phyloP scores from a whole-genome alignment of 2,113 vertebrate genomes.

The Crotalus tigris region DNA sequence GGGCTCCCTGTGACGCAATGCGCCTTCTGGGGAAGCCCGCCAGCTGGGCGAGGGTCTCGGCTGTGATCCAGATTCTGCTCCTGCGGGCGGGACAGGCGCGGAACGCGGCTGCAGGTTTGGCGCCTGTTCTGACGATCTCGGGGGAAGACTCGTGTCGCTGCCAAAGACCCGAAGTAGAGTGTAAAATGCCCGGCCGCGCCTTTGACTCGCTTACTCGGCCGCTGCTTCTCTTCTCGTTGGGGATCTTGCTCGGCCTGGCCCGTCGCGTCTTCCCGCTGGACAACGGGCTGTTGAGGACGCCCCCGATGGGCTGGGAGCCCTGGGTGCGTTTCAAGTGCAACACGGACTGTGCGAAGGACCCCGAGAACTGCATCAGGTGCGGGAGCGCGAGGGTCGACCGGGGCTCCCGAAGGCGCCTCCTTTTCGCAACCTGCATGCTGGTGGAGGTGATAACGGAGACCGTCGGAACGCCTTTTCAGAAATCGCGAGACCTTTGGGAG shows the following conservation, averaged over 20 bases:
- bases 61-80: not conserved
- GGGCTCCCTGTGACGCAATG: not conserved
- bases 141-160: not conserved
- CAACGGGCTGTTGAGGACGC: slow-evolving; percentile 34
- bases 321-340: slow-evolving; percentile 43
- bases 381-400: not conserved
- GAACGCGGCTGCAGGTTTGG: no score
- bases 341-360: slow-evolving; percentile 33
- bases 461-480: not conserved
- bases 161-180: not conserved
- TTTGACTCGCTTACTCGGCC: not conserved
- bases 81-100: not conserved
- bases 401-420: no score
- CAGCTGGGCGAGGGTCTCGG: not conserved
- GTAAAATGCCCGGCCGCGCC: not conserved
- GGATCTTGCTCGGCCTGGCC: slow-evolving; percentile 23
- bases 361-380: slow-evolving; percentile 40
- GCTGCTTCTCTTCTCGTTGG: slow-evolving; percentile 18
- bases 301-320: slow-evolving; percentile 39
- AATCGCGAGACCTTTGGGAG: not conserved
- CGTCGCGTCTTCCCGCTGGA: not conserved
- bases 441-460: not conserved
- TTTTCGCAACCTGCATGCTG: no score
- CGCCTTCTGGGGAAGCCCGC: not conserved
- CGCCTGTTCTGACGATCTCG: not conserved